Conservation (phyloP, 92 coral and sea anemone genomes). For the Porites evermanni region DNA sequence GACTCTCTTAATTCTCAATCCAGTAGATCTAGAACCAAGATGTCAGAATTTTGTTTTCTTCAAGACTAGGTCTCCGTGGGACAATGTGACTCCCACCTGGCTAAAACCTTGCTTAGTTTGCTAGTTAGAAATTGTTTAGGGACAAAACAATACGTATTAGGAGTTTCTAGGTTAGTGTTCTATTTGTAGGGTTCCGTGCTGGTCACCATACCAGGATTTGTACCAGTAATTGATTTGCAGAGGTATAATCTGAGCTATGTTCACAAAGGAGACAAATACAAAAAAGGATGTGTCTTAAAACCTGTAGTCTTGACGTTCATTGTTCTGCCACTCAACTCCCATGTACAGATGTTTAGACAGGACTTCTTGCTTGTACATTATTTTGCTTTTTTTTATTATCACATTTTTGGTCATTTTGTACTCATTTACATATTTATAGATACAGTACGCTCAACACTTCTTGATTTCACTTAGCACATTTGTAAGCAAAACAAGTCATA, state of each 20-base stretch:
- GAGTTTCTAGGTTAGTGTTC: too few species aligned
- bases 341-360: not conserved
- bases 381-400: conserved; percentile 1
- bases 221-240: not conserved
- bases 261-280: not conserved
- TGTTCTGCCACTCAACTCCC: conserved; percentile 23
- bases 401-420: conserved; percentile 19
- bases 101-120: too few species aligned
- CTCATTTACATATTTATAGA: not conserved
- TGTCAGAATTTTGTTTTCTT: too few species aligned
- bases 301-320: not conserved
- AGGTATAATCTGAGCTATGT: not conserved
- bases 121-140: too few species aligned
- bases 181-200: not conserved
- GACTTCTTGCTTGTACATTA: conserved; percentile 27
- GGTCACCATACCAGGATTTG: not conserved
- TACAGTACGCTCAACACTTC: not conserved
- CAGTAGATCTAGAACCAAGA: too few species aligned
- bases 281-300: conserved; percentile 17
- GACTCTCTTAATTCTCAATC: too few species aligned
- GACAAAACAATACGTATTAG: too few species aligned
- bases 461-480: not conserved
- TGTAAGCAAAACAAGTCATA: not conserved
- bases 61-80: too few species aligned
- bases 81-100: too few species aligned